Percentiles rank a stretch among this genome's conserved stretches.
Evolutionary conservation across 2,113 vertebrate species (phyloP).

Genomic region (Junco hyemalis): DNA sequence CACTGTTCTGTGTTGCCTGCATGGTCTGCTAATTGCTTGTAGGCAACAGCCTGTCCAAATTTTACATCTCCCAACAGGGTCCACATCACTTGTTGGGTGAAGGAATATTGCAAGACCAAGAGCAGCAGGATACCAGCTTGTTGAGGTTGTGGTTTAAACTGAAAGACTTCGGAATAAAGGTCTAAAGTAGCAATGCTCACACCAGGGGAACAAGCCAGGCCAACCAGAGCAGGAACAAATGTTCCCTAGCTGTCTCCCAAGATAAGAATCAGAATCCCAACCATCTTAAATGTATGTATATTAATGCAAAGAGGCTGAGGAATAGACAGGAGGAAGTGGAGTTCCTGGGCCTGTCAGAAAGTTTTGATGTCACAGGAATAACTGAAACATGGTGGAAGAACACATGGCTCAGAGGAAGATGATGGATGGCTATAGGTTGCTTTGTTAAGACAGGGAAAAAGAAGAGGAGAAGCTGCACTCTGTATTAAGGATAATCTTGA

Average conservation of each 20-base stretch:
- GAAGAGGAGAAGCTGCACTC: background rate
- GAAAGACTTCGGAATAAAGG: background rate
- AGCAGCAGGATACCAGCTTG: background rate
- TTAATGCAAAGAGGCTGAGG: background rate
- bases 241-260: background rate
- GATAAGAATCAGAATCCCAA: background rate
- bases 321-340: background rate
- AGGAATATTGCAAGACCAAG: slow-evolving; percentile 45
- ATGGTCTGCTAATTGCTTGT: slow-evolving; percentile 83
- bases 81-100: slow-evolving; percentile 78
- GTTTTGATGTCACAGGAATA: background rate
- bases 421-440: background rate
- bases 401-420: background rate
- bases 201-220: background rate
- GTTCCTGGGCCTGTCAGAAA: background rate
- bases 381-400: background rate
- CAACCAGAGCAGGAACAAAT: background rate
- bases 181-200: background rate
- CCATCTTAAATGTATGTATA: background rate
- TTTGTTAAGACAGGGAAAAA: background rate
- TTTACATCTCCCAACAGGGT: slow-evolving; percentile 79
- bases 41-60: slow-evolving; percentile 82
- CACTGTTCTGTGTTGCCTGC: slow-evolving; percentile 78
- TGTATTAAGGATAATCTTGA: background rate
- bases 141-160: background rate